Percentiles rank a stretch among this genome's conserved stretches.
Evolutionary conservation across 92 coral and sea anemone genomes (phyloP).

Genomic region (Zoanthus sansibaricus): DNA sequence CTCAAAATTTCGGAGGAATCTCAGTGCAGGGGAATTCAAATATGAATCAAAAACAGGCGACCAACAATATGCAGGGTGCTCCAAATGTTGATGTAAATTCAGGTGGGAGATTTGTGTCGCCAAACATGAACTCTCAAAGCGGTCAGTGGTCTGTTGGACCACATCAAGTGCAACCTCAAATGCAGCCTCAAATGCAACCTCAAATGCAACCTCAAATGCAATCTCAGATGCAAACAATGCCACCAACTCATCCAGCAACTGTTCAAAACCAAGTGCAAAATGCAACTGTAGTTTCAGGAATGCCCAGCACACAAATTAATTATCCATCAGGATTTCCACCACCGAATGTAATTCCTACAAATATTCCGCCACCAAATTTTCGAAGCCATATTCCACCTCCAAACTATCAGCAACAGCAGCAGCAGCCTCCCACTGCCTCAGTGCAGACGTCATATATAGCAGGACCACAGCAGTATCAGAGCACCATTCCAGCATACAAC

Average conservation of each 20-base stretch:
- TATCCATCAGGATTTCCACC: conserved; percentile 53
- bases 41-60: conserved; percentile 7
- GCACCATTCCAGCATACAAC: conserved; percentile 58
- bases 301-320: conserved; percentile 13
- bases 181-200: conserved; percentile 21
- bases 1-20: conserved; percentile 14
- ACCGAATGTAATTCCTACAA: conserved; percentile 76
- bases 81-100: conserved; percentile 7
- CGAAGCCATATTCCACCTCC: conserved; percentile 83
- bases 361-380: conserved; percentile 74
- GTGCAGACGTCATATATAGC: conserved; percentile 17
- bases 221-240: conserved; percentile 1
- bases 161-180: conserved; percentile 20
- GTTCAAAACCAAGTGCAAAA: conserved; percentile 33
- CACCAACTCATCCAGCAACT: conserved; percentile 17
- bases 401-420: conserved; percentile 70
- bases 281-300: conserved; percentile 15
- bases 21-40: conserved; percentile 17
- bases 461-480: conserved; percentile 67
- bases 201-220: conserved; percentile 22
- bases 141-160: conserved; percentile 15
- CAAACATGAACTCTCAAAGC: conserved; percentile 31
- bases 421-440: conserved; percentile 37
- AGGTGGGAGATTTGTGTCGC: background rate
- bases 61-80: background rate